Evolutionary conservation across 64 coral and sea anemone species (phyloP).

Genomic region (Orbicella faveolata): DNA sequence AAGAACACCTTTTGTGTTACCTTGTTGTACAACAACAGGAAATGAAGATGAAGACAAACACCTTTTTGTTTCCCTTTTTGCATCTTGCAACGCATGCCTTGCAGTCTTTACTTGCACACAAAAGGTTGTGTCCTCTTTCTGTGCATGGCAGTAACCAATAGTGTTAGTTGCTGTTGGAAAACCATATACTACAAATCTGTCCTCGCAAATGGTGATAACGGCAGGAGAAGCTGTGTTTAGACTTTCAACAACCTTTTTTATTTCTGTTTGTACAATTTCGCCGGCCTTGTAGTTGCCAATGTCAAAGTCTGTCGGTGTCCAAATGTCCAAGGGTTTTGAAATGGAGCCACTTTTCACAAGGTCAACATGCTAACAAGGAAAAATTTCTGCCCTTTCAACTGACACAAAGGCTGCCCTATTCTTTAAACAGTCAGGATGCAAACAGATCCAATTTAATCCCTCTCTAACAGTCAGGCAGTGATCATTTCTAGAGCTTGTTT

Average conservation of each 20-base stretch:
- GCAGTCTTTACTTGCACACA: too few species aligned
- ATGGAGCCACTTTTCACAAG: too few species aligned
- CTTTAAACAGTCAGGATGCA: background rate
- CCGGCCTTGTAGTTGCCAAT: background rate
- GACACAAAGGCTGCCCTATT: background rate
- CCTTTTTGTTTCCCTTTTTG: background rate
- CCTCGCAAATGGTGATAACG: too few species aligned
- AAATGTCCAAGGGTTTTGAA: background rate
- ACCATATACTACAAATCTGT: too few species aligned
- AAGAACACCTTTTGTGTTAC: background rate
- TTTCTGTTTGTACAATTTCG: background rate
- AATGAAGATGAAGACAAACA: slow-evolving; percentile 7
- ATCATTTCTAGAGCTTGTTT: slow-evolving; percentile 22
- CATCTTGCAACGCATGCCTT: too few species aligned
- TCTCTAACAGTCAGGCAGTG: background rate
- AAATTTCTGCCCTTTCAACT: too few species aligned
- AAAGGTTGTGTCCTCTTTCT: too few species aligned
- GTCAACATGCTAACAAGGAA: too few species aligned
- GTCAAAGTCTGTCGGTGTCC: background rate
- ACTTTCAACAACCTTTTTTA: background rate
- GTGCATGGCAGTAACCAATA: too few species aligned
- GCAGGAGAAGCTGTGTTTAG: too few species aligned
- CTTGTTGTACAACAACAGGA: background rate
- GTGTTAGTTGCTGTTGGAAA: too few species aligned
- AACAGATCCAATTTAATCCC: background rate